Evolutionary conservation across 2,797 vertebrate genomes (phyloP).

Genomic region (Erithacus rubecula): DNA sequence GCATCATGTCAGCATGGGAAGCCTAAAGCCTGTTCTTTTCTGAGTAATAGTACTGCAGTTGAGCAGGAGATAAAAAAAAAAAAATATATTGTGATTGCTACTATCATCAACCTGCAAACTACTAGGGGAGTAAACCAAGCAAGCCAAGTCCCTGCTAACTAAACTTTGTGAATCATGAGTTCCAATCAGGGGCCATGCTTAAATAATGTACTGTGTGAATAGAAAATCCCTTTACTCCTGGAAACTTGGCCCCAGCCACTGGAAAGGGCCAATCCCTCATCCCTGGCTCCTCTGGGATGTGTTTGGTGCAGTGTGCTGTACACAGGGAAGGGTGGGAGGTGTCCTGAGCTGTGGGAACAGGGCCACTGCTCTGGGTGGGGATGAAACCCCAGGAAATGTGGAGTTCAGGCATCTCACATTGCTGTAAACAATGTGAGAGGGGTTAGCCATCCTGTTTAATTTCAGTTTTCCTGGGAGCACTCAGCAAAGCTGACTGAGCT

Average conservation of each 20-base stretch:
- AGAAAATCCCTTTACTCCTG: slow-evolving; percentile 44
- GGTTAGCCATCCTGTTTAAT: rapidly evolving
- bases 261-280: not conserved
- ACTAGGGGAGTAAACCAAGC: not conserved
- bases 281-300: slow-evolving; percentile 27
- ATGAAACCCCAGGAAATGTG: not conserved
- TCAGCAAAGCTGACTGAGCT: not conserved
- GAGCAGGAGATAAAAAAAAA: not conserved
- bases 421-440: not conserved
- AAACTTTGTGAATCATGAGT: slow-evolving; percentile 54
- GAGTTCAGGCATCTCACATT: not conserved
- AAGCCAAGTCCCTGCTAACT: not conserved
- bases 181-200: slow-evolving; percentile 34
- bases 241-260: slow-evolving; percentile 62
- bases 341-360: not conserved
- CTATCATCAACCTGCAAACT: slow-evolving; percentile 28
- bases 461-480: not conserved
- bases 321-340: slow-evolving; percentile 47
- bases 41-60: slow-evolving; percentile 33
- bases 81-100: not conserved
- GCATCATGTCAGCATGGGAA: slow-evolving; percentile 47
- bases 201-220: slow-evolving; percentile 17
- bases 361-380: slow-evolving; percentile 26
- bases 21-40: slow-evolving; percentile 57
- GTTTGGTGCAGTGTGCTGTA: not conserved